Evolutionary conservation across 53 echinoderm and acorn worm genomes (phyloP).

Genomic region (Paelopatides confundens): DNA sequence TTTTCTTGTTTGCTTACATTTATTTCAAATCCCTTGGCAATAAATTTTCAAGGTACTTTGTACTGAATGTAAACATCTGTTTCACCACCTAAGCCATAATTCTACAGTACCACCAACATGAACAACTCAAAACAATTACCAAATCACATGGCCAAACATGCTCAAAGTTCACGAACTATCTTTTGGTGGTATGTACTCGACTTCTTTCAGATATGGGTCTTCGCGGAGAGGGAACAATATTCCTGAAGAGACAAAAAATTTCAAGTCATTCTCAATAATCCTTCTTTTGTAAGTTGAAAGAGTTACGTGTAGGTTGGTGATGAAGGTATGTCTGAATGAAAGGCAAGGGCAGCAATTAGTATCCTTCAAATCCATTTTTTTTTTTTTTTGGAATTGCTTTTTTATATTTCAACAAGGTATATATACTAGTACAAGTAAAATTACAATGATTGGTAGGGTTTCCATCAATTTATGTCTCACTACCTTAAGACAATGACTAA

Average conservation of each 20-base stretch:
- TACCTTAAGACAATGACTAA: too few relatives aligned
- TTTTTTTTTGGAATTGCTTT: too few relatives aligned
- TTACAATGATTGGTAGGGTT: too few relatives aligned
- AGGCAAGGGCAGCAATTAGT: too few relatives aligned
- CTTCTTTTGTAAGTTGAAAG: not conserved
- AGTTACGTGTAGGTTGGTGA: too few relatives aligned
- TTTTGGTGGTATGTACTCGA: conserved; percentile 41
- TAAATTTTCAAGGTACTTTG: not conserved
- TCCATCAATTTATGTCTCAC: too few relatives aligned
- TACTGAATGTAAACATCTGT: not conserved
- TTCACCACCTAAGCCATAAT: not conserved
- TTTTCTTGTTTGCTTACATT: too few relatives aligned
- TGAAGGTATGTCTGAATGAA: too few relatives aligned
- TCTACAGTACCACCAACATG: not conserved
- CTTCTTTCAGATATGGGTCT: not conserved
- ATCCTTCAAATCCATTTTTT: too few relatives aligned
- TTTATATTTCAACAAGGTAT: too few relatives aligned
- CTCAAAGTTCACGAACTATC: conserved; percentile 15
- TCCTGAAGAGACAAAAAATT: conserved; percentile 40
- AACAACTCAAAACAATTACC: not conserved
- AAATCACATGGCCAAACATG: not conserved
- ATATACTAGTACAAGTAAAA: too few relatives aligned
- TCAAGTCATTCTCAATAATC: not conserved
- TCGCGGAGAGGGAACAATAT: conserved; percentile 23
- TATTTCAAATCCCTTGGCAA: not conserved